Base-by-base conservation (phyloP, 2,113 vertebrate genomes). In the Mirounga angustirostris region DNA sequence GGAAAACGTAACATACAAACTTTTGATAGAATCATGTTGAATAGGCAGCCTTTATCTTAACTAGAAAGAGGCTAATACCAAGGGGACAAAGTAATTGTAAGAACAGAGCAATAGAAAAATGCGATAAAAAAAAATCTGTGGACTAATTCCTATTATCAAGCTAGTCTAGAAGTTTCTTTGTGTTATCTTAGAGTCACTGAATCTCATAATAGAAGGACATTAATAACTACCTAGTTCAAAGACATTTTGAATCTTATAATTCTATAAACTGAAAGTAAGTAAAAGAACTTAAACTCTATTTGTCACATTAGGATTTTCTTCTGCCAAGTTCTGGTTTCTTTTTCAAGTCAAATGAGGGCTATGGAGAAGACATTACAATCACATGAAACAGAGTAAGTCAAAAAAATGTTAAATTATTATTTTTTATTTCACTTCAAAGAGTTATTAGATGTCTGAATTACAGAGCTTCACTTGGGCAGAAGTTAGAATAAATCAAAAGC, bases 341-440 rank as follows among this genome's bases (percentile, higher is more conserved):
- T 84, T 86, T 63, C 14, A 84, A 54, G 26, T 88, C 65, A 95
- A 95, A 79, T 63, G 46, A 73, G n/a, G 14, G 9, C 15, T 30
- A 2, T 67, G 22, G 46, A 79, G 28, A 91, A 10, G 5, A 78
- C 2, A 88, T 11, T 73, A 81, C 1, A 86, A 24, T 2, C 24
- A 83, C 22, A 79, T 67, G 14, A 10, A 6, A 54, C 4, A 89
- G 40, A 81, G 36, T 19, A 56, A 67, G 65, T 76, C 9, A 71
- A 61, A 69, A 33, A 92, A 95, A 82, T 80, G 22, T 46, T 84
- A 52, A 83, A 67, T 76, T 81, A 58, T 71, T 61, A 80, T 33
- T 88, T 94, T 80, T 67, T 65, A 87, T 87, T 84, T 79, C 21
- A 69, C 67, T 83, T 26, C 21, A 84, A 43, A 91, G 16, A 71